A percentile compares a stretch with the other conserved stretches of the same genome.
Evolutionary conservation across 2,888 invertebrate genomes (phyloP).

Genomic region (Cantharis flavilabris): DNA sequence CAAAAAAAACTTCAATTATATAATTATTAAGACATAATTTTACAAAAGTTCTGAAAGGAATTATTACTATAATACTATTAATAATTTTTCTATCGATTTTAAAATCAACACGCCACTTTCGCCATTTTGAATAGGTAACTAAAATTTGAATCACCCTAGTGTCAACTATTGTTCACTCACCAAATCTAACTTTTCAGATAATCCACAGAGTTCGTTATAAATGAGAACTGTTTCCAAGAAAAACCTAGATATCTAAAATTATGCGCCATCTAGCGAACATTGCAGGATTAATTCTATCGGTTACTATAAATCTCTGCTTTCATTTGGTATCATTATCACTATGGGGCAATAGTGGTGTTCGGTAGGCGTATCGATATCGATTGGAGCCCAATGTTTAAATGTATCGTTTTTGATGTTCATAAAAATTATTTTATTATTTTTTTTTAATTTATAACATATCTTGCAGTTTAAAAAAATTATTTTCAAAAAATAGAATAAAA

Average conservation of each 20-base stretch:
- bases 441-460: too few relatives aligned
- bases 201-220: neutral
- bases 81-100: slow-evolving; percentile 39
- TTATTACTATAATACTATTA: slow-evolving; percentile 1
- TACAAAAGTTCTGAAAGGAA: neutral
- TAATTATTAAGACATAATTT: neutral
- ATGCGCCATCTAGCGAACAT: neutral
- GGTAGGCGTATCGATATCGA: too few relatives aligned
- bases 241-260: neutral
- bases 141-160: slow-evolving; percentile 7
- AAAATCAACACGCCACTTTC: slow-evolving; percentile 23
- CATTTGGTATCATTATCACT: neutral
- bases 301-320: neutral
- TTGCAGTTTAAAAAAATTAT: too few relatives aligned
- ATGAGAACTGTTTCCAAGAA: neutral
- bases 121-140: slow-evolving; percentile 29
- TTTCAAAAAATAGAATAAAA: too few relatives aligned
- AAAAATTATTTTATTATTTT: too few relatives aligned
- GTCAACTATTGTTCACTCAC: neutral
- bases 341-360: neutral
- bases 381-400: too few relatives aligned
- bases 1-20: neutral
- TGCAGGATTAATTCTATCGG: neutral
- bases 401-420: too few relatives aligned
- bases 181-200: neutral